phyloP scores from a whole-genome alignment of 2,888 invertebrate species.

The Agrilus mali region DNA sequence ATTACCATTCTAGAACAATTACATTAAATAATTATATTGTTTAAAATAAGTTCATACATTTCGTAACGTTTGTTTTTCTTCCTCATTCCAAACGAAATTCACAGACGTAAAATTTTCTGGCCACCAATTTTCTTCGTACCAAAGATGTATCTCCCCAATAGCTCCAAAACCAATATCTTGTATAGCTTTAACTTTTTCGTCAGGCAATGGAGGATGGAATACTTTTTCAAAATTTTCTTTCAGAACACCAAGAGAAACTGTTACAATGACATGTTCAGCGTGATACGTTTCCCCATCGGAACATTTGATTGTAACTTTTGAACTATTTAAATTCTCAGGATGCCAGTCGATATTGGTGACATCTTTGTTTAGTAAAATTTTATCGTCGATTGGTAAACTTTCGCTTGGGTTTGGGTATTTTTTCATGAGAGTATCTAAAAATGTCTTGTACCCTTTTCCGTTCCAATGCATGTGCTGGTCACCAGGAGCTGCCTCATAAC shows the following conservation, averaged over 20 bases:
- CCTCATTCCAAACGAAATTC: slow-evolving; percentile 38
- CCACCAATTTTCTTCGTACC: slow-evolving; percentile 52
- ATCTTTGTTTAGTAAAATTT: slow-evolving; percentile 13
- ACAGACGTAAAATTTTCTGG: slow-evolving; percentile 30
- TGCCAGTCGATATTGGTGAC: slow-evolving; percentile 13
- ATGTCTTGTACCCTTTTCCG: slow-evolving; percentile 51
- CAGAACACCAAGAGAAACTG: slow-evolving; percentile 52
- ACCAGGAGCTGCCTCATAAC: slow-evolving; percentile 58
- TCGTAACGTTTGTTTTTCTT: slow-evolving; percentile 20
- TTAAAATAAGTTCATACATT: too few relatives aligned
- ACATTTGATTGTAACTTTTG: slow-evolving; percentile 31
- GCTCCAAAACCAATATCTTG: slow-evolving; percentile 45
- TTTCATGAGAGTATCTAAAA: slow-evolving; percentile 52
- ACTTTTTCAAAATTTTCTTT: slow-evolving; percentile 39
- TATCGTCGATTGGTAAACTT: slow-evolving; percentile 14
- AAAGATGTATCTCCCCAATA: slow-evolving; percentile 49
- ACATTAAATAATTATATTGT: too few relatives aligned
- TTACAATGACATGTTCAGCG: slow-evolving; percentile 50
- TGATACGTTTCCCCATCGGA: slow-evolving; percentile 36
- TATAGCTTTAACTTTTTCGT: slow-evolving; percentile 39
- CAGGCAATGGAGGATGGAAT: slow-evolving; percentile 41
- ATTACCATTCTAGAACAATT: too few relatives aligned
- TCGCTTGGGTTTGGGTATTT: slow-evolving; percentile 1
- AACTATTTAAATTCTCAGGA: slow-evolving; percentile 1
- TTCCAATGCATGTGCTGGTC: slow-evolving; percentile 62